phyloP scores from a whole-genome alignment of 2,797 vertebrate species.

The Dryobates pubescens region DNA sequence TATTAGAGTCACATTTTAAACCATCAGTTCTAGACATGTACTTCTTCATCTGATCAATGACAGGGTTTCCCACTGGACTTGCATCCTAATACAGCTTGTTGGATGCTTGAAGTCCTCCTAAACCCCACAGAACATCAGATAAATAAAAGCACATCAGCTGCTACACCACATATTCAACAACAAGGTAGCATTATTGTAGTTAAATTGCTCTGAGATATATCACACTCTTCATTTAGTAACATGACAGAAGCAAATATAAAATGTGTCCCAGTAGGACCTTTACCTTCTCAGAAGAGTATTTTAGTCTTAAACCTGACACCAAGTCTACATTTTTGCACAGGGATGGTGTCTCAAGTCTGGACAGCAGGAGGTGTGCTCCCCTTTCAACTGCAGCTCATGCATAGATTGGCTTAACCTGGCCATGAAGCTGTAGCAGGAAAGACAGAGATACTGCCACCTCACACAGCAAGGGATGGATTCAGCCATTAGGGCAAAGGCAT shows the following conservation, averaged over 20 bases:
- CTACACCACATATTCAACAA: not conserved
- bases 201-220: not conserved
- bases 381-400: not conserved
- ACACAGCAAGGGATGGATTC: not conserved
- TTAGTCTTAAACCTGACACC: not conserved
- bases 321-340: not conserved
- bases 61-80: not conserved
- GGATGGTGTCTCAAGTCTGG: not conserved
- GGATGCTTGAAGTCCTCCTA: not conserved
- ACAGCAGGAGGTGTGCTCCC: not conserved
- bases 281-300: not conserved
- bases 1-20: constrained; percentile 10
- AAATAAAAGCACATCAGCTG: not conserved
- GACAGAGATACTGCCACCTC: not conserved
- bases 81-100: not conserved
- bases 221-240: not conserved
- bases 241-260: not conserved
- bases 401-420: not conserved
- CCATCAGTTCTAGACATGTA: not conserved
- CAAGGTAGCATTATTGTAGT: not conserved
- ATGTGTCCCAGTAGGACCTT: not conserved
- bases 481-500: not conserved
- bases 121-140: not conserved
- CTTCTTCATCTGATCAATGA: not conserved
- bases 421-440: not conserved